Base-by-base conservation (phyloP, 2,888 invertebrate genomes). In the Flexamia atlantica region DNA sequence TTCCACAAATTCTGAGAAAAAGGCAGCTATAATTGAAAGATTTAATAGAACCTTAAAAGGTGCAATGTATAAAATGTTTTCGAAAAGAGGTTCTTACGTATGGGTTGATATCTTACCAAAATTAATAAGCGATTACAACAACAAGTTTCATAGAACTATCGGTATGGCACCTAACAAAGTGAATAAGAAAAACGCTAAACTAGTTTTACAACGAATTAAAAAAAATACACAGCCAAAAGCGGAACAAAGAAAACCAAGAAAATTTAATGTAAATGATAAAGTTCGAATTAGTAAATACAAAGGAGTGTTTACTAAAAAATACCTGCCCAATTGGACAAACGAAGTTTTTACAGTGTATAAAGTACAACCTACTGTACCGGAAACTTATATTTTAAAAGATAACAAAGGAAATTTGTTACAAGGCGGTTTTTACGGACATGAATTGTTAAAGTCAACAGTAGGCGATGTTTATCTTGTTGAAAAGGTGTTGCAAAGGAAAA, bases 231-330 rank as follows among this genome's bases (percentile, higher is more conserved):
- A 28, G 30, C 76, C 25, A 23, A 76, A 60, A 60, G 25, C 7
- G 0, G 81, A 81, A 20, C 9, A 17, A n/a, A 32, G 5, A 28
- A 10, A 25, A 30, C 80, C 80, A 17, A 17, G 4, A 36, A 53
- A 53, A 74, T 83, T 74, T 32, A 30, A 57, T 46, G 32, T 57
- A 28, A 79, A 25, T 2, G 79, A 79, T 76, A 83, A 79, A 9
- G 83, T 83, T 57, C n/a, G 83, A 79, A 76, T 83, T 23, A 76
- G 70, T 53, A 60, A 76, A 40, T 40, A 76, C 20, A 79, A 83
- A 30, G 25, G 5, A 40, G n/a, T 42, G 0, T 64, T 83, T 79
- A 36, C 28, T 10, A 83, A 83, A 17, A 36, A 36, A 23, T 83
- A 60, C 30, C 28, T 81, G 10, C 81, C 60, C 10, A 81, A 42